Evolutionary conservation across 2,888 invertebrate species (phyloP).

Genomic region (Ligdia adustata): DNA sequence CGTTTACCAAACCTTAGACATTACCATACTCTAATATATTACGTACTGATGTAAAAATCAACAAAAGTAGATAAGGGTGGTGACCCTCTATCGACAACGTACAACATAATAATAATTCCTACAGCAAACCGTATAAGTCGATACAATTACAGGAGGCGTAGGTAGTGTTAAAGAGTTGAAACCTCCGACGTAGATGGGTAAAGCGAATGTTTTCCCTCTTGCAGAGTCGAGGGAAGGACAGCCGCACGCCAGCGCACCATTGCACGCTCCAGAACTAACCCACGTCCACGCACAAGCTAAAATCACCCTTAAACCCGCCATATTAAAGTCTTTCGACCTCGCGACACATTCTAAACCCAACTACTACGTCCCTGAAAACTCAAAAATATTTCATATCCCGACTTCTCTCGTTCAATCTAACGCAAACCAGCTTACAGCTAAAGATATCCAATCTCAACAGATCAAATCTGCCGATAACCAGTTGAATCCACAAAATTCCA

Average conservation of each 20-base stretch:
- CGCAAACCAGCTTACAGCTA: not conserved
- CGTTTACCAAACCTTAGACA: no score
- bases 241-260: conserved; percentile 37
- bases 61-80: no score
- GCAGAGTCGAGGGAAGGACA: conserved; percentile 56
- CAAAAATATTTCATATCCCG: conserved; percentile 11
- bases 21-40: no score
- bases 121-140: no score
- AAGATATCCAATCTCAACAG: conserved; percentile 2
- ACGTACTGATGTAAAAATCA: no score
- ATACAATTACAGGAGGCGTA: no score
- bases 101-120: no score
- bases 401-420: not conserved
- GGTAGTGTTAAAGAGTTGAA: no score
- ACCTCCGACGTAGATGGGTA: conserved; percentile 48
- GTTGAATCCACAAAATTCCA: not conserved
- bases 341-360: conserved; percentile 40
- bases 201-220: conserved; percentile 64
- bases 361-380: conserved; percentile 33
- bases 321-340: conserved; percentile 34
- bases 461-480: conserved; percentile 1
- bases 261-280: conserved; percentile 40
- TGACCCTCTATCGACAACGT: no score
- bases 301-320: conserved; percentile 40
- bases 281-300: conserved; percentile 39